Evolutionary conservation across 1,140 invertebrate genomes (phyloP).

Genomic region (Heliconius melpomene): DNA sequence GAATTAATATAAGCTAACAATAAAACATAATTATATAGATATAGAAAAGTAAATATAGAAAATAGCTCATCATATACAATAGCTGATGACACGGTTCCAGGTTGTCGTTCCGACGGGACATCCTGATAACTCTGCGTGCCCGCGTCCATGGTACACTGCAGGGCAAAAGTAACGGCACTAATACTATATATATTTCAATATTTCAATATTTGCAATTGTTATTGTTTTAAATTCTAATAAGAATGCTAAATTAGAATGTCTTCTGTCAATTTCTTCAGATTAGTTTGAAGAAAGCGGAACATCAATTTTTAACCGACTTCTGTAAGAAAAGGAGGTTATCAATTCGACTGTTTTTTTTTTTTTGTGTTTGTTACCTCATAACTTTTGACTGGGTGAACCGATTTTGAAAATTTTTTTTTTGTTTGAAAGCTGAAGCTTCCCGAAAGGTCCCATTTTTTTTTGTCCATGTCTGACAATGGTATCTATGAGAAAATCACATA

Average conservation of each 20-base stretch:
- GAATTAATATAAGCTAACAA: too few relatives aligned
- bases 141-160: constrained; percentile 57
- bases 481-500: too few relatives aligned
- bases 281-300: neutral
- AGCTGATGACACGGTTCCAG: constrained; percentile 67
- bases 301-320: neutral
- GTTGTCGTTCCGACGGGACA: constrained; percentile 71
- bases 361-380: too few relatives aligned
- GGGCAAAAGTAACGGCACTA: constrained; percentile 26
- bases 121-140: constrained; percentile 67
- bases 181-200: neutral
- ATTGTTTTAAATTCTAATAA: neutral
- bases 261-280: neutral
- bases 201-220: too few relatives aligned
- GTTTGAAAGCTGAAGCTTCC: too few relatives aligned
- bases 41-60: constrained; percentile 25
- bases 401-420: too few relatives aligned
- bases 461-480: too few relatives aligned
- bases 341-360: too few relatives aligned
- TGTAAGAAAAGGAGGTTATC: too few relatives aligned
- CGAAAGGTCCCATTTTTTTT: too few relatives aligned
- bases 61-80: constrained; percentile 32
- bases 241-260: neutral
- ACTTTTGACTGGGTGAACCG: too few relatives aligned
- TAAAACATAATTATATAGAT: neutral